Evolutionary conservation across 1,140 invertebrate species (phyloP), one percentile per base, ranked within the genome.

Genomic region (Popillia japonica): DNA sequence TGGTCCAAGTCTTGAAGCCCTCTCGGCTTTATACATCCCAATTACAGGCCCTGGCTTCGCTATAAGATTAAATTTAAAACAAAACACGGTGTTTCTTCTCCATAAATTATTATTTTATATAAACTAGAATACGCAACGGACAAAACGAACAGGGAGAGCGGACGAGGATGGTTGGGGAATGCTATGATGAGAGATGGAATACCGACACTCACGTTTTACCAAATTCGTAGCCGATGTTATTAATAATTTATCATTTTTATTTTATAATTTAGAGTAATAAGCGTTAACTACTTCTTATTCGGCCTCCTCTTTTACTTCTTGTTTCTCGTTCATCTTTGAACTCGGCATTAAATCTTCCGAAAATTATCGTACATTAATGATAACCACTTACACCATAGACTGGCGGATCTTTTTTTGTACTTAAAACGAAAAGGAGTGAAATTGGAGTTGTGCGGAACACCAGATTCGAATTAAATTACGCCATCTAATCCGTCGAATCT

Each of bases 161-260:
- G 6, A 64, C 17, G 20, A 22, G 61, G 61, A 64, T 64, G 17
- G 61, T n/a, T n/a, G 22, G 61, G 22, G 17, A 27, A 64, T 6
- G 17, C 17, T n/a, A n/a, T 17, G 61, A 64, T 9, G 22, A 27
- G 23, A 11, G 23, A n/a, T n/a, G n/a, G n/a, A n/a, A n/a, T n/a
- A 22, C 6, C 61, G 9, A 10, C 61, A 42, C 76, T 74, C 72
- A 41, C 72, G 72, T 17, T 40, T 41, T 74, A 22, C 40, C 72
- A 74, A 74, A 74, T 17, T 17, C 72, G 42, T 40, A 34, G 72
- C 17, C n/a, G 72, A 74, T 74, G 40, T 74, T 74, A 41, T 40
- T 74, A 74, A 40, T 74, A 74, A 74, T 41, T 74, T 74, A 74
- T 74, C 72, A 74, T 41, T 74, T 40, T 44, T 74, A 40, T 74